These are phyloP conservation scores for Melieria crassipennis DNA, from an alignment of 2,888 invertebrate genomes.

Conservation along the genomic window DNA sequence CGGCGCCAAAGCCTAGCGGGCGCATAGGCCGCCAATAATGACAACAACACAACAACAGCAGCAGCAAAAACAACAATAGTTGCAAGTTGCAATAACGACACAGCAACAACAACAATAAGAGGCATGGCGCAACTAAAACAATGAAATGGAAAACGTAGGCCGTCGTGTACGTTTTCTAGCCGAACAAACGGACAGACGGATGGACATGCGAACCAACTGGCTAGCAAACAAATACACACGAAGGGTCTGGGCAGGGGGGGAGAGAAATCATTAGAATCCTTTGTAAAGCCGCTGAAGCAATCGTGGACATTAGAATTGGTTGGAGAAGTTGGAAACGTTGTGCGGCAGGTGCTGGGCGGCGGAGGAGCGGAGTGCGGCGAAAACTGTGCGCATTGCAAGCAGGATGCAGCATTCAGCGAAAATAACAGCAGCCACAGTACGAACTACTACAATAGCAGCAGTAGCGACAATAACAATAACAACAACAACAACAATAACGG, in stretches of 20 bases:
- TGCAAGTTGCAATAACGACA: not conserved
- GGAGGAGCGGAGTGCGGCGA: no score
- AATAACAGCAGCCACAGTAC: conserved; percentile 15
- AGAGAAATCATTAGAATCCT: conserved; percentile 61
- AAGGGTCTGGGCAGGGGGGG: conserved; percentile 17
- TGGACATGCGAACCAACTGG: not conserved
- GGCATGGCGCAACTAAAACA: not conserved
- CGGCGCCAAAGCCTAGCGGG: conserved; percentile 4
- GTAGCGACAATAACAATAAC: conserved; percentile 24
- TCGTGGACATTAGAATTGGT: not conserved
- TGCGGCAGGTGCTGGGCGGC: no score
- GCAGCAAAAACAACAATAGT: not conserved
- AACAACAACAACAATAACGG: conserved; percentile 21
- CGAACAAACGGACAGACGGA: conserved; percentile 31
- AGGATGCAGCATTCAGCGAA: conserved; percentile 6
- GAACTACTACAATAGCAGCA: conserved; percentile 6
- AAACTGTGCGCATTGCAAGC: not conserved
- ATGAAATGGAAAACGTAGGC: not conserved
- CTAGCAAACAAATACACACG: conserved; percentile 48
- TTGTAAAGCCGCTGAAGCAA: conserved; percentile 46
- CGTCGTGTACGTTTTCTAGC: conserved; percentile 1
- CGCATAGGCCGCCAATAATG: conserved; percentile 25
- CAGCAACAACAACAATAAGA: not conserved
- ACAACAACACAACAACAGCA: conserved; percentile 14
- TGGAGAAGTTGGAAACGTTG: no score